These are phyloP conservation scores for Rhabdomys pumilio DNA, from an alignment of 2,797 vertebrate species.

Conservation along the genomic window DNA sequence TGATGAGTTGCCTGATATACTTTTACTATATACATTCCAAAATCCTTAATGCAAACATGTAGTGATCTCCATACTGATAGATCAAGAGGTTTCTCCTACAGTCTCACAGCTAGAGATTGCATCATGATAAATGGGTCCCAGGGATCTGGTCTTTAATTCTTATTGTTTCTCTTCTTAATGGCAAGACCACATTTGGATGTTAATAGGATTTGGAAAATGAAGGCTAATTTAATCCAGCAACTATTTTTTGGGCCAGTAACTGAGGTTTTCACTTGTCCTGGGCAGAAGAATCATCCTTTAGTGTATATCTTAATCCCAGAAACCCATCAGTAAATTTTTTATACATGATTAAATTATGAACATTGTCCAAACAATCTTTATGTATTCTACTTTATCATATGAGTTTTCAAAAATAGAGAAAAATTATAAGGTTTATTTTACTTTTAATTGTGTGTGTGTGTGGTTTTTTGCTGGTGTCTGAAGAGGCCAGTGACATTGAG, in stretches of 20 bases:
- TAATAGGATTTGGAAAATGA: slow-evolving; percentile 41
- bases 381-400: not conserved
- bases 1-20: not conserved
- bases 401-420: not conserved
- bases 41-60: not conserved
- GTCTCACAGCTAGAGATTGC: not conserved
- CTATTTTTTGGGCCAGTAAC: not conserved
- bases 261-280: not conserved
- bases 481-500: not conserved
- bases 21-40: not conserved
- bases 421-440: not conserved
- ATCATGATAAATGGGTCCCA: not conserved
- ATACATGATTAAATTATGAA: not conserved
- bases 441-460: not conserved
- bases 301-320: not conserved
- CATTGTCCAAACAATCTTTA: not conserved
- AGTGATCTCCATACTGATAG: not conserved
- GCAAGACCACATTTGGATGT: not conserved
- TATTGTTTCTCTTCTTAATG: not conserved
- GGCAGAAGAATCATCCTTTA: not conserved
- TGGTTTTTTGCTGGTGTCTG: not conserved
- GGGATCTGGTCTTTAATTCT: not conserved
- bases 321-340: not conserved
- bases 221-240: slow-evolving; percentile 17
- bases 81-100: not conserved